These are phyloP conservation scores for Prunella himalayana DNA, from an alignment of 2,113 vertebrate species.

Conservation along the genomic window DNA sequence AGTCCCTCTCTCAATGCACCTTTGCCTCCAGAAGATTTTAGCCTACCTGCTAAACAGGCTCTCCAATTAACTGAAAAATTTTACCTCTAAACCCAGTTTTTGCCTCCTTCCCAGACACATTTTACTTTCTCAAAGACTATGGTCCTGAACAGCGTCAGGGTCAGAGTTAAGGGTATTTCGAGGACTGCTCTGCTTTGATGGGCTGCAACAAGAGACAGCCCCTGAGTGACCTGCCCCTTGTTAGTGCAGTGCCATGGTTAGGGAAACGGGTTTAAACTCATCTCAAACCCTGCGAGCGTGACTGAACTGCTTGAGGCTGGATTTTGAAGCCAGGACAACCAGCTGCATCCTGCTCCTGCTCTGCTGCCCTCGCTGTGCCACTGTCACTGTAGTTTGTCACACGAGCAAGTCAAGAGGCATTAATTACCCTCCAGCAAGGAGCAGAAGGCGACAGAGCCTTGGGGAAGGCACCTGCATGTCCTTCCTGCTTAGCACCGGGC, in stretches of 20 bases:
- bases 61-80: not conserved
- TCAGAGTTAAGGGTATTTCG: not conserved
- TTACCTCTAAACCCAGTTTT: not conserved
- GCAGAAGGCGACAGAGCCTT: not conserved
- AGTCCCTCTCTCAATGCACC: not conserved
- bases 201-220: not conserved
- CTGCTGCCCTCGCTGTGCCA: not conserved
- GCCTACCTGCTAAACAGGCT: not conserved
- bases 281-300: not conserved
- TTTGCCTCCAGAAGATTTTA: not conserved
- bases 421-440: not conserved
- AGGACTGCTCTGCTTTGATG: not conserved
- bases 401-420: not conserved
- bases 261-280: not conserved
- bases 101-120: not conserved
- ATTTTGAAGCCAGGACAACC: not conserved
- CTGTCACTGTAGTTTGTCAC: not conserved
- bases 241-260: not conserved
- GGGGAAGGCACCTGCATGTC: not conserved
- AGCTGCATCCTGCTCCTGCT: not conserved
- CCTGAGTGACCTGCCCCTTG: not conserved
- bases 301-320: not conserved
- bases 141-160: not conserved
- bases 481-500: not conserved
- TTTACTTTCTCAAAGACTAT: not conserved